Evolutionary conservation across 2,888 invertebrate species (phyloP).

Genomic region (Linnaemya tessellans): DNA sequence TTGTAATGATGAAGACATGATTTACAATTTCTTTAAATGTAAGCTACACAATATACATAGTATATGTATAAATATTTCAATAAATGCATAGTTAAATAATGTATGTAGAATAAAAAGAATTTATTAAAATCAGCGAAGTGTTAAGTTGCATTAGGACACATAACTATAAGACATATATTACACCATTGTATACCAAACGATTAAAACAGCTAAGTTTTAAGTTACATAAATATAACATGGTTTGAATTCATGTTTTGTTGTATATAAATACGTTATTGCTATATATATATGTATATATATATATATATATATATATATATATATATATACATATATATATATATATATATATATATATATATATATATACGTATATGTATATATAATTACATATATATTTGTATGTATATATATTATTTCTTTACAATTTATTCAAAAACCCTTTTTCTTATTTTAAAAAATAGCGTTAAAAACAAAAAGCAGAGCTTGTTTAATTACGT

Average conservation of each 20-base stretch:
- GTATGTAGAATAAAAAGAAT: no score
- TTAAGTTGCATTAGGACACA: conserved; percentile 32
- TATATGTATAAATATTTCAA: no score
- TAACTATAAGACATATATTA: conserved; percentile 68
- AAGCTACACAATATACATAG: no score
- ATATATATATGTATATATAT: neutral
- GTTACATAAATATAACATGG: conserved; percentile 18
- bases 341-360: no score
- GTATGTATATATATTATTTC: conserved; percentile 1
- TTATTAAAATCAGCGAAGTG: neutral
- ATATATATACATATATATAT: no score
- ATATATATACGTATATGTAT: no score
- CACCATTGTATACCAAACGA: conserved; percentile 70
- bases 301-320: neutral
- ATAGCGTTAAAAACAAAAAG: conserved; percentile 41
- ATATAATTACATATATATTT: no score
- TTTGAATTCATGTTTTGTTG: conserved; percentile 41
- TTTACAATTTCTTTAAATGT: no score
- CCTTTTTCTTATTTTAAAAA: conserved; percentile 31
- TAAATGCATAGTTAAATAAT: no score
- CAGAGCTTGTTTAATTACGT: conserved; percentile 50
- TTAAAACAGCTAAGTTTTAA: conserved; percentile 64
- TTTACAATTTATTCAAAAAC: neutral
- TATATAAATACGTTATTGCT: conserved; percentile 30
- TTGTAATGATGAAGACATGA: no score